phyloP scores from a whole-genome alignment of 2,113 vertebrate species.

The Stercorarius parasiticus region DNA sequence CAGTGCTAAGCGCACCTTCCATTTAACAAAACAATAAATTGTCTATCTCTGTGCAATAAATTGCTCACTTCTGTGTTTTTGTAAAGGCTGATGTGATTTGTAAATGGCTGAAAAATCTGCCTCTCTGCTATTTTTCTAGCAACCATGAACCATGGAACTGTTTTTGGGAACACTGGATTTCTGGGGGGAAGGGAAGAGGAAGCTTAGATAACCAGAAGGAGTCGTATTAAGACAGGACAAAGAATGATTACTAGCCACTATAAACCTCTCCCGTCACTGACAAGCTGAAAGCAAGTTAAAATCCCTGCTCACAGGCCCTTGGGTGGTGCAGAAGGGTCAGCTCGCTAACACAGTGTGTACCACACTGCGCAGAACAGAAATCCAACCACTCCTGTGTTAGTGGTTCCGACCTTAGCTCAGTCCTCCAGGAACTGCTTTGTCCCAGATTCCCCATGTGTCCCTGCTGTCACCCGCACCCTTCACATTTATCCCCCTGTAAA shows the following conservation, averaged over 20 bases:
- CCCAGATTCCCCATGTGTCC: neutral
- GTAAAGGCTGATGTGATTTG: neutral
- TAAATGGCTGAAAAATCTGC: neutral
- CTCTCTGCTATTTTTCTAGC: neutral
- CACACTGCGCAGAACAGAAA: neutral
- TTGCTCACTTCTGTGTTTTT: neutral
- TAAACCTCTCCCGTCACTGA: neutral
- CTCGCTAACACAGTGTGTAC: fast-evolving
- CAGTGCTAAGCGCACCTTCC: neutral
- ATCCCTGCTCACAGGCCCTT: neutral
- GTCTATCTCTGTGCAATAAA: neutral
- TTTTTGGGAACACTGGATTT: neutral
- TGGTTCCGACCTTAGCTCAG: neutral
- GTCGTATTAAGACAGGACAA: neutral
- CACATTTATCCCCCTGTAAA: neutral
- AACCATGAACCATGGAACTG: fast-evolving
- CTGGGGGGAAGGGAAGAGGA: neutral
- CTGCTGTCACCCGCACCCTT: neutral
- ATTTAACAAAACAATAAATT: constrained; percentile 30
- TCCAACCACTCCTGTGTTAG: neutral
- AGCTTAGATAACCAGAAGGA: neutral
- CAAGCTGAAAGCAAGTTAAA: neutral
- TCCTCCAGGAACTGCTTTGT: neutral
- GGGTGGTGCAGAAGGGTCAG: neutral
- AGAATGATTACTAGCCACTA: neutral